Conservation (phyloP, 2,888 invertebrate species). For the Plebejus argus region DNA sequence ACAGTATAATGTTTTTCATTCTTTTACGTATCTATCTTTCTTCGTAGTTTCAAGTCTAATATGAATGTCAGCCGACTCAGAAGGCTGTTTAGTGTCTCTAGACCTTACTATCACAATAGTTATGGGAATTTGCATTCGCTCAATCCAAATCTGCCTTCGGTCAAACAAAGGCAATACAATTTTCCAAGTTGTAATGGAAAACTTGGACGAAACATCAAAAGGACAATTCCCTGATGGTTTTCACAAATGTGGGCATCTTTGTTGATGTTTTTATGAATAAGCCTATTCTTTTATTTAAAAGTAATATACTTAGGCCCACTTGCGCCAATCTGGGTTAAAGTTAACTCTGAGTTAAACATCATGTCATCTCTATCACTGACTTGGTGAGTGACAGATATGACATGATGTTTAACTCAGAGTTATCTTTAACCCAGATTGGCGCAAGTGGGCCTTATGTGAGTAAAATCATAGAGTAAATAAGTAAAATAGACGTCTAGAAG, state of each 20-base stretch:
- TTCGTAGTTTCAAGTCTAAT: background rate
- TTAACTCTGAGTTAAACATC: no score
- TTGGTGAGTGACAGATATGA: no score
- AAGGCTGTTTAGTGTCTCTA: background rate
- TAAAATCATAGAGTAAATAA: no score
- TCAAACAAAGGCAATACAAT: slow-evolving; percentile 4
- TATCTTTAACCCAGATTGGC: no score
- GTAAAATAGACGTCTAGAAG: no score
- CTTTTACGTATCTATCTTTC: background rate
- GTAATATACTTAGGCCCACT: no score
- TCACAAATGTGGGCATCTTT: background rate
- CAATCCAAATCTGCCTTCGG: background rate
- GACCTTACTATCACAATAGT: background rate
- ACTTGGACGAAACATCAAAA: slow-evolving; percentile 12
- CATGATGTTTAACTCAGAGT: no score
- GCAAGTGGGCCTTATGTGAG: no score
- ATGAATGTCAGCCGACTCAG: background rate
- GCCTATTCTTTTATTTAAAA: background rate
- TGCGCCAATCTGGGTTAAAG: no score
- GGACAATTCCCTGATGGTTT: background rate
- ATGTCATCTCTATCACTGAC: no score
- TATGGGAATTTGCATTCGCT: background rate
- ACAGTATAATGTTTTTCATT: no score
- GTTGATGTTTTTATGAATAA: slow-evolving; percentile 10
- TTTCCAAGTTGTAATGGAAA: background rate